Conservation (phyloP, 2,888 invertebrate genomes). For the Phalangium opilio region DNA sequence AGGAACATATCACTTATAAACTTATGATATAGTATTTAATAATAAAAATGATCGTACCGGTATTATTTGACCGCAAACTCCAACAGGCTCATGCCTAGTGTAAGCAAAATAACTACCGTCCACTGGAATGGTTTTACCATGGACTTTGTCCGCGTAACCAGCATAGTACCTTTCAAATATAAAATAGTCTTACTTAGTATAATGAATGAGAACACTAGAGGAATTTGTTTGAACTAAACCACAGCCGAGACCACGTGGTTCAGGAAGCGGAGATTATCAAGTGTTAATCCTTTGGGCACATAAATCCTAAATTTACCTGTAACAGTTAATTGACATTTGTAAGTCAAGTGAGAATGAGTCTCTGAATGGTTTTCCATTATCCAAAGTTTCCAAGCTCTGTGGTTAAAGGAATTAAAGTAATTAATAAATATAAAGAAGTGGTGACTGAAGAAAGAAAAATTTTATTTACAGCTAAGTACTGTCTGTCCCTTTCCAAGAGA, state of each 20-base stretch:
- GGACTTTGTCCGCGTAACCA: slow-evolving; percentile 71
- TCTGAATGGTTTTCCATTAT: slow-evolving; percentile 78
- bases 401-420: too few species aligned
- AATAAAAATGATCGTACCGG: too few species aligned
- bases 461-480: slow-evolving; percentile 37
- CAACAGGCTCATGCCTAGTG: slow-evolving; percentile 45
- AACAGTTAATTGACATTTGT: slow-evolving; percentile 30
- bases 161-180: slow-evolving; percentile 58
- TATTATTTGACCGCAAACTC: slow-evolving; percentile 44
- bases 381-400: slow-evolving; percentile 74
- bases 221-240: too few species aligned
- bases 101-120: slow-evolving; percentile 40
- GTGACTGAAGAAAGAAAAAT: too few species aligned
- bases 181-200: too few species aligned
- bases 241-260: too few species aligned
- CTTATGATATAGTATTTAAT: too few species aligned
- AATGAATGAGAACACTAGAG: too few species aligned
- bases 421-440: too few species aligned
- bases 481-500: slow-evolving; percentile 38
- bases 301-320: slow-evolving; percentile 7
- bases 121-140: slow-evolving; percentile 57
- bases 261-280: too few species aligned
- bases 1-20: too few species aligned
- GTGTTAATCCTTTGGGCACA: too few species aligned
- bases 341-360: slow-evolving; percentile 34